Evolutionary conservation across 2,797 vertebrate genomes (phyloP).

Genomic region (Pseudomugil gertrudae): DNA sequence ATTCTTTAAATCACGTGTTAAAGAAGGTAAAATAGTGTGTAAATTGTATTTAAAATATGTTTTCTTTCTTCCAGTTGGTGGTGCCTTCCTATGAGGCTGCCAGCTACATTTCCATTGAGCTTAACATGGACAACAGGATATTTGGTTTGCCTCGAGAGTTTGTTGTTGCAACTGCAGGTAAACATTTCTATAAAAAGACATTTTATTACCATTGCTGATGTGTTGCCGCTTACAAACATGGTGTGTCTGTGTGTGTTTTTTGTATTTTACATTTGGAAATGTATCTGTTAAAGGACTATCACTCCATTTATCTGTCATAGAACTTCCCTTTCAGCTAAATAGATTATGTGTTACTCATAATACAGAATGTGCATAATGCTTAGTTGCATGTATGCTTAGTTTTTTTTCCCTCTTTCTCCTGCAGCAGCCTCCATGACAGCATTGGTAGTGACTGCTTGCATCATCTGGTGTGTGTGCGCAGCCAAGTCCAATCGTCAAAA

Average conservation of each 20-base stretch:
- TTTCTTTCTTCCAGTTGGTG: conserved; percentile 82
- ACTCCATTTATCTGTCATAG: background rate
- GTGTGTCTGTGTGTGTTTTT: no score
- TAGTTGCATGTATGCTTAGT: background rate
- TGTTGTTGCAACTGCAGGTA: conserved; percentile 95
- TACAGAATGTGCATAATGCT: background rate
- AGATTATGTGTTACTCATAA: background rate
- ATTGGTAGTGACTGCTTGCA: conserved; percentile 92
- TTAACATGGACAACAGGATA: conserved; percentile 93
- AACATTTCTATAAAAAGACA: background rate
- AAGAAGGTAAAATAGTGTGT: background rate
- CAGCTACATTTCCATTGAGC: conserved; percentile 85
- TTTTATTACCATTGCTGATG: background rate
- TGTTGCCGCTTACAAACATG: background rate
- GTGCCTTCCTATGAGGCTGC: conserved; percentile 89
- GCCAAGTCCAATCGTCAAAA: conserved; percentile 96
- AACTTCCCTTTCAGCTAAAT: background rate
- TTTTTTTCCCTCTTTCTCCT: background rate
- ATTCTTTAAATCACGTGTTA: background rate
- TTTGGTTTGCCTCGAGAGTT: conserved; percentile 94
- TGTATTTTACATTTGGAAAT: background rate
- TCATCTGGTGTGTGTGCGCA: conserved; percentile 97
- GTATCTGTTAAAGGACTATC: background rate
- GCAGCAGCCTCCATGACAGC: conserved; percentile 97
- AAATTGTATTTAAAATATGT: background rate